phyloP scores from a whole-genome alignment of 2,113 vertebrate genomes.

The Loxodonta africana region DNA sequence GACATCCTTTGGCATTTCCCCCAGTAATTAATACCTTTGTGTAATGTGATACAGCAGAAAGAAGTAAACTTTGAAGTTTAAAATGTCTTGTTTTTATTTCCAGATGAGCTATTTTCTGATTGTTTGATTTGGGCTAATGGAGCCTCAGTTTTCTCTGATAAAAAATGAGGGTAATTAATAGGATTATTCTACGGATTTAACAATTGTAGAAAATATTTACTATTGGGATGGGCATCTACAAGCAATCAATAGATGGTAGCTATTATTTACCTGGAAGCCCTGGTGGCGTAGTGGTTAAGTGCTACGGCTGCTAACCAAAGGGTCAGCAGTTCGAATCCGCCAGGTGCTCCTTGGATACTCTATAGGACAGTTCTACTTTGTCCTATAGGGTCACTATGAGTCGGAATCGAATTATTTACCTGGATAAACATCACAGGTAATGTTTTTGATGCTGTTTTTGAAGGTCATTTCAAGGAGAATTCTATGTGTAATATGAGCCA shows the following conservation, averaged over 20 bases:
- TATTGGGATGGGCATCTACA: not conserved
- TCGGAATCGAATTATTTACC: not conserved
- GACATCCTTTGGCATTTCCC: not conserved
- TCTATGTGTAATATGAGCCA: not conserved
- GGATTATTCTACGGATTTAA: not conserved
- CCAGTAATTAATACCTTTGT: not conserved
- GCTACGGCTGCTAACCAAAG: no score
- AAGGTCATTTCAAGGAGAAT: constrained; percentile 23
- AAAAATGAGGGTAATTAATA: not conserved
- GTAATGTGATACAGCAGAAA: not conserved
- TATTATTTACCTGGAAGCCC: not conserved
- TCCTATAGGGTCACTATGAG: no score
- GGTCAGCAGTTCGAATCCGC: no score
- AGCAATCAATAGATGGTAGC: not conserved
- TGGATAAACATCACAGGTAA: not conserved
- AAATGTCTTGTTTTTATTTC: constrained; percentile 26
- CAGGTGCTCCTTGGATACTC: no score
- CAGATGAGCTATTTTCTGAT: not conserved
- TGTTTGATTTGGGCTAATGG: not conserved
- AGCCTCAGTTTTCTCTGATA: not conserved
- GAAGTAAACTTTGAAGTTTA: not conserved
- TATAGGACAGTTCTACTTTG: no score
- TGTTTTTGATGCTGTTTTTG: constrained; percentile 21
- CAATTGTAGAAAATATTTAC: not conserved
- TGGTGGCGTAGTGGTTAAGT: no score